A percentile compares a stretch with the other conserved stretches of the same genome.
Evolutionary conservation across 2,888 invertebrate genomes (phyloP).

Genomic region (Ellobium chinense): DNA sequence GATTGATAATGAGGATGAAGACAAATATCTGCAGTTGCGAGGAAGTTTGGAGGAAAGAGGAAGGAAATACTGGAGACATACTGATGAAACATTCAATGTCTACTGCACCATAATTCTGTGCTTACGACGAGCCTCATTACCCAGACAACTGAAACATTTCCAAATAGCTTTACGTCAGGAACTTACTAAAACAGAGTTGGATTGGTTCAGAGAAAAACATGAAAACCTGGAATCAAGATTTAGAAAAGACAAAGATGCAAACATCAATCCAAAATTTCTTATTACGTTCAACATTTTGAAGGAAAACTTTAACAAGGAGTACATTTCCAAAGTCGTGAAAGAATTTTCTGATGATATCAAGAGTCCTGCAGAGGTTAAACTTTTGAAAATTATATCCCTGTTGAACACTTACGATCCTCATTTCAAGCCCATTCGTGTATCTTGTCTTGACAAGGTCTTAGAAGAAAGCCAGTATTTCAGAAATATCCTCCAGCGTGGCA

Average conservation of each 20-base stretch:
- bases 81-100: conserved; percentile 39
- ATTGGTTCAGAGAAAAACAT: conserved; percentile 60
- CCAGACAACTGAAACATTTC: conserved; percentile 17
- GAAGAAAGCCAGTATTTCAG: not conserved
- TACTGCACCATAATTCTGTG: conserved; percentile 57
- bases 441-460: conserved; percentile 60
- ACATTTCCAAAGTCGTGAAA: conserved; percentile 57
- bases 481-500: not conserved
- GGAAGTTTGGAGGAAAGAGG: conserved; percentile 51
- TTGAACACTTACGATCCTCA: conserved; percentile 62
- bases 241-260: conserved; percentile 14
- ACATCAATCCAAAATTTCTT: conserved; percentile 58
- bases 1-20: conserved; percentile 61
- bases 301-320: conserved; percentile 61
- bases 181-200: conserved; percentile 52
- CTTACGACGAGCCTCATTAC: conserved; percentile 35
- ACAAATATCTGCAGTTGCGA: conserved; percentile 49
- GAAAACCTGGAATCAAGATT: conserved; percentile 53
- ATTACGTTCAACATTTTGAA: conserved; percentile 68
- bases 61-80: conserved; percentile 9
- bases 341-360: conserved; percentile 55
- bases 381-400: conserved; percentile 60
- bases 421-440: conserved; percentile 57
- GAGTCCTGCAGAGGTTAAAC: conserved; percentile 47
- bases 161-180: conserved; percentile 51